These are phyloP conservation scores for Sesia apiformis DNA, from an alignment of 2,888 invertebrate genomes.

Conservation along the genomic window DNA sequence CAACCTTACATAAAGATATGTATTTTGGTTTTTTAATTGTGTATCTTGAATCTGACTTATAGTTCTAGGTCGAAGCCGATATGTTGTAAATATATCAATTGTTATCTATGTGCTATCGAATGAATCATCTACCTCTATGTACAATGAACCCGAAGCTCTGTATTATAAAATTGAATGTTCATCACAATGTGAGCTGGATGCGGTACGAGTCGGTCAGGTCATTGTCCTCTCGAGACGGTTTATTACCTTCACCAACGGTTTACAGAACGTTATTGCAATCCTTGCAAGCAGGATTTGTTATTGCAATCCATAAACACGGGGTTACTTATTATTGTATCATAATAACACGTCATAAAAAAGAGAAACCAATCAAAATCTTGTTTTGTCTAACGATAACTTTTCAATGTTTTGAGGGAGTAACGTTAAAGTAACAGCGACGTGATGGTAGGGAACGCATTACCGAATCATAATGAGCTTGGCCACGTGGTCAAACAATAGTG, in stretches of 20 bases:
- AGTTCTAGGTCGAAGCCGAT: neutral
- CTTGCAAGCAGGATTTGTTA: slow-evolving; percentile 59
- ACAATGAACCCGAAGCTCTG: slow-evolving; percentile 47
- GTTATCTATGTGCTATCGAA: slow-evolving; percentile 41
- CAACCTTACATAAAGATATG: too few relatives aligned
- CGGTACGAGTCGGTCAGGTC: slow-evolving; percentile 63
- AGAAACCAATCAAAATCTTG: too few relatives aligned
- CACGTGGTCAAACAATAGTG: slow-evolving; percentile 68
- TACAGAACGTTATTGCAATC: slow-evolving; percentile 57
- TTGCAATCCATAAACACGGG: slow-evolving; percentile 6
- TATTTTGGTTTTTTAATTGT: too few relatives aligned
- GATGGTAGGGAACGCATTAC: slow-evolving; percentile 35
- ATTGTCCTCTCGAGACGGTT: slow-evolving; percentile 58
- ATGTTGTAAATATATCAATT: slow-evolving; percentile 10
- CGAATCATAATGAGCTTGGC: slow-evolving; percentile 52
- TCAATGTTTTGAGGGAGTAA: neutral
- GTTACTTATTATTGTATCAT: neutral
- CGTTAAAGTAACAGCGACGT: neutral
- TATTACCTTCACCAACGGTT: slow-evolving; percentile 63
- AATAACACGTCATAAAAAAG: too few relatives aligned
- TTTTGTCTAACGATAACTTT: too few relatives aligned
- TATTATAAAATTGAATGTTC: slow-evolving; percentile 58
- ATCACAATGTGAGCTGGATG: slow-evolving; percentile 52
- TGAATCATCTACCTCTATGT: slow-evolving; percentile 43
- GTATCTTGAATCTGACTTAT: too few relatives aligned